Evolutionary conservation across 2,113 vertebrate genomes (phyloP).

Genomic region (Paralichthys olivaceus): DNA sequence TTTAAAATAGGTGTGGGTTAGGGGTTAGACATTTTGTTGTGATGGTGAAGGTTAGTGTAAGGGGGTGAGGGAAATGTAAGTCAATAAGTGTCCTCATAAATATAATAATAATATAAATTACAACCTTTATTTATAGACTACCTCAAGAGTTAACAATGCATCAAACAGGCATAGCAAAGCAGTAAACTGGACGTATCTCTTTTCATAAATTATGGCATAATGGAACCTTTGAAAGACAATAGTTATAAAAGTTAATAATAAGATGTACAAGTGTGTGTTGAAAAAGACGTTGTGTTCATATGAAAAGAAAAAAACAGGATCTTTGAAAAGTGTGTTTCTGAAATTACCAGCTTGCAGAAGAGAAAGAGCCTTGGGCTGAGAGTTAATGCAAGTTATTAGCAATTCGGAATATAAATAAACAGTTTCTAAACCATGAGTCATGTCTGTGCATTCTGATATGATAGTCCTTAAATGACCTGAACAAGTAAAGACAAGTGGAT

Average conservation of each 20-base stretch:
- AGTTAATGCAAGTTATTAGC: background rate
- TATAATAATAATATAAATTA: too few relatives aligned
- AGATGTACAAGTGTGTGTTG: background rate
- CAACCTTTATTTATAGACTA: too few relatives aligned
- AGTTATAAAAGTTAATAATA: background rate
- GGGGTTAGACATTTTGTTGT: too few relatives aligned
- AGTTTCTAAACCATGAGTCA: background rate
- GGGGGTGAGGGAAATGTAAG: too few relatives aligned
- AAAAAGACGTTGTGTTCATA: background rate
- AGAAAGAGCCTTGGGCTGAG: background rate
- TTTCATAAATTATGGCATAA: too few relatives aligned
- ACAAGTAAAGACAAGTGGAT: background rate
- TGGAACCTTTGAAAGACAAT: too few relatives aligned
- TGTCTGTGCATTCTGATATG: background rate
- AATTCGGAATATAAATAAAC: slow-evolving; percentile 1
- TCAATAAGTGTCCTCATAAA: too few relatives aligned
- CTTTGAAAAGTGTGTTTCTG: background rate
- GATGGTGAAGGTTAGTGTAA: too few relatives aligned
- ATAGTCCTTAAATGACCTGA: background rate
- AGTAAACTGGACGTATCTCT: too few relatives aligned
- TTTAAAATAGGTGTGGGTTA: too few relatives aligned
- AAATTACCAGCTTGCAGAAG: background rate
- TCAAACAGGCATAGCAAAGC: too few relatives aligned
- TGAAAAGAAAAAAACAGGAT: background rate
- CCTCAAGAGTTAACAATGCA: too few relatives aligned